Evolutionary conservation across 2,797 vertebrate genomes (phyloP), one percentile per base, ranked within the genome.

Genomic region (Eospalax fontanierii): DNA sequence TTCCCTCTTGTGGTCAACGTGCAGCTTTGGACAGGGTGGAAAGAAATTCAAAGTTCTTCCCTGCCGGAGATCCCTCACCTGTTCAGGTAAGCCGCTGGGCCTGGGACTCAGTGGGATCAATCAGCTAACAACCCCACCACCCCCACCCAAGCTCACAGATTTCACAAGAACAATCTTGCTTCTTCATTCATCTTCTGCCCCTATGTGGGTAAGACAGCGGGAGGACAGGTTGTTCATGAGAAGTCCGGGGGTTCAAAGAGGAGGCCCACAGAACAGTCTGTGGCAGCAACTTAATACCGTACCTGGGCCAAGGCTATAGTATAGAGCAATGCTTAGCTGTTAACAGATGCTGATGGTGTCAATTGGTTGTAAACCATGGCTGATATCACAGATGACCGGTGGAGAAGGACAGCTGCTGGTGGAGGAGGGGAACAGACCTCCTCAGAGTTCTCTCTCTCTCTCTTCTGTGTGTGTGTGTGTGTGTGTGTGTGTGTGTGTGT

Each of bases 1-100:
- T 98, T 97, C 98, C 98, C 98, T 87, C 98, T 98, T 98, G 98
- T 98, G 98, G 98, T 95, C 97, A 95, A 59, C 35, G 30, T 4
- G 33, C 85, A 1, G 0, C 66, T 71, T 61, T 28, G 28, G 94
- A 15, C 54, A 73, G n/a, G 89, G 94, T 50, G 63, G 30, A 59
- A 6, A 54, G 70, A 63, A 30, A 78, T 90, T 74, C 7, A 2
- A 57, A 79, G 65, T 74, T 57, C 84, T 76, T 78, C 30, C 30
- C 26, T 18, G 24, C 35, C 65, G 71, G 26, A 10, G n/a, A 68
- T 79, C 33, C 33, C 21, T 68, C 30, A 80, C 26, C 75, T 28
- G 16, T 38, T 84, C 86, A 61, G 50, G 68, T 94, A 26, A 94
- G 50, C 65, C 38, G 22, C 24, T 40, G 71, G 5, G 1, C 22